phyloP scores from a whole-genome alignment of 2,888 invertebrate species.

The Papilio elwesi region DNA sequence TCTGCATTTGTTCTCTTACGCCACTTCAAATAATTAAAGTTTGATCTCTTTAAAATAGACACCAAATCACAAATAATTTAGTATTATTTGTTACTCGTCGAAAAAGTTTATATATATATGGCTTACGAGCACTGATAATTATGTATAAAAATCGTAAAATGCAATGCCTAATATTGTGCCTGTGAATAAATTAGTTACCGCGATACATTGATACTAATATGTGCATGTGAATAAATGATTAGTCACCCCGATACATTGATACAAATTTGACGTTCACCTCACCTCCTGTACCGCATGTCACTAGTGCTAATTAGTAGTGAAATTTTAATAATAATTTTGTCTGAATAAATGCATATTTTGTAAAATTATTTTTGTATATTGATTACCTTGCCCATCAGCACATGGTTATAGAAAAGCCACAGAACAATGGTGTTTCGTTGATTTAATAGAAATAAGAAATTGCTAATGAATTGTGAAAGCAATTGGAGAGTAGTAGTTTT shows the following conservation, averaged over 20 bases:
- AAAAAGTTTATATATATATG: constrained; percentile 51
- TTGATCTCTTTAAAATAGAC: constrained; percentile 78
- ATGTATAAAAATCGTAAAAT: constrained; percentile 56
- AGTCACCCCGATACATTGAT: constrained; percentile 62
- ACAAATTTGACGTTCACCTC: constrained; percentile 49
- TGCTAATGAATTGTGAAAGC: constrained; percentile 29
- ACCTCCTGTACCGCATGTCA: constrained; percentile 56
- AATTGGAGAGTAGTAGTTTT: constrained; percentile 32
- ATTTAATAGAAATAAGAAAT: constrained; percentile 30
- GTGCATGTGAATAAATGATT: constrained; percentile 55
- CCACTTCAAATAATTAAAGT: constrained; percentile 57
- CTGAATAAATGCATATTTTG: constrained; percentile 69
- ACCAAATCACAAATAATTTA: constrained; percentile 71
- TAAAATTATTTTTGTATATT: constrained; percentile 68
- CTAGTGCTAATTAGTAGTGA: constrained; percentile 72
- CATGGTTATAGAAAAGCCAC: constrained; percentile 46
- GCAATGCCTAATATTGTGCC: constrained; percentile 48
- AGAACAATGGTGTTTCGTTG: constrained; percentile 40
- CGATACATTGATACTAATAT: constrained; percentile 49
- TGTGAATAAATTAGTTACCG: constrained; percentile 66
- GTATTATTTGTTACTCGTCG: constrained; percentile 62
- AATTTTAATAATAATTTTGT: constrained; percentile 70
- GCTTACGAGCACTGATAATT: constrained; percentile 50
- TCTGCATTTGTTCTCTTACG: constrained; percentile 75
- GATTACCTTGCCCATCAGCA: constrained; percentile 59